These are phyloP conservation scores for Phataginus tetradactyla DNA, from an alignment of 2,797 vertebrate genomes.

Conservation along the genomic window DNA sequence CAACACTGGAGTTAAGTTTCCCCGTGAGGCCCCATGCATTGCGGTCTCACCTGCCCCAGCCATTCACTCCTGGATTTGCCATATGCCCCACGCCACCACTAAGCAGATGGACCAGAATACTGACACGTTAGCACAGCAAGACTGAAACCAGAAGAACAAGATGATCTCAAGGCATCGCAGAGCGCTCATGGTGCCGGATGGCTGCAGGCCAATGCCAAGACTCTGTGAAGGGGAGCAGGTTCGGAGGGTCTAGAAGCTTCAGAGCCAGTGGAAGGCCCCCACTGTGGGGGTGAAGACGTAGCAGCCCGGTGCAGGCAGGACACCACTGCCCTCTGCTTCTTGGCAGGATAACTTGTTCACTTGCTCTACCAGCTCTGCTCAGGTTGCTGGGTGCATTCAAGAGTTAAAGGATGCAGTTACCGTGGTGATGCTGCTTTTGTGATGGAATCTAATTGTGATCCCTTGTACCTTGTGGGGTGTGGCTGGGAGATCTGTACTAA, in stretches of 20 bases:
- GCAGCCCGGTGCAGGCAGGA: not conserved
- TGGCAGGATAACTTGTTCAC: not conserved
- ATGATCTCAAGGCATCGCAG: constrained; percentile 22
- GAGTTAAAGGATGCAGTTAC: constrained; percentile 46
- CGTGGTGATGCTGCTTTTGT: constrained; percentile 69
- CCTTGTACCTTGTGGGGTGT: not conserved
- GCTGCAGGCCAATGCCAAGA: not conserved
- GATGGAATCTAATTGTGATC: constrained; percentile 55
- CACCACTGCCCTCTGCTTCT: not conserved
- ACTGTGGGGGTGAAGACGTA: not conserved
- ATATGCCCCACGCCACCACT: constrained; percentile 41
- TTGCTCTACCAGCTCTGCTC: not conserved
- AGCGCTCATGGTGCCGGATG: not conserved
- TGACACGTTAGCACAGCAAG: constrained; percentile 32
- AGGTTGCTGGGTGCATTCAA: not conserved
- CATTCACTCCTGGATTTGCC: constrained; percentile 31
- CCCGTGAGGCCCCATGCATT: not conserved
- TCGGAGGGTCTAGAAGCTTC: not conserved
- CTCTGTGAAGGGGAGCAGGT: not conserved
- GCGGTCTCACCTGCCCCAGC: too few species aligned
- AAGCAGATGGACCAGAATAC: constrained; percentile 67
- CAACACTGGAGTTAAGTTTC: not conserved
- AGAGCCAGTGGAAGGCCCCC: not conserved
- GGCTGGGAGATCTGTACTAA: not conserved
- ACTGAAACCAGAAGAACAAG: constrained; percentile 66